phyloP scores from a whole-genome alignment of 2,797 vertebrate species.

The Pseudochaenichthys georgianus region DNA sequence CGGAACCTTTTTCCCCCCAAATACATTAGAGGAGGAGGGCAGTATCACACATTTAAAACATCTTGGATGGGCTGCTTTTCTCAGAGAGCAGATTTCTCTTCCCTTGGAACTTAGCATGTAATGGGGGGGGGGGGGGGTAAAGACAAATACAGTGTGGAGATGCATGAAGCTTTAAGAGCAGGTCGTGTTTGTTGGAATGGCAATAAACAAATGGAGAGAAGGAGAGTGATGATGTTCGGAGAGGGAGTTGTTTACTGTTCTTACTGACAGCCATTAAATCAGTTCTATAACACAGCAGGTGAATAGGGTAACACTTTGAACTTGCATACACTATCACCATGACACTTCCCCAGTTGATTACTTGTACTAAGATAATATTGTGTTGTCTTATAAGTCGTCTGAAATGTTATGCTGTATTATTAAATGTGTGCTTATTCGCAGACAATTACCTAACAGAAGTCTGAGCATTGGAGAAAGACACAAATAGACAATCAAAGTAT shows the following conservation, averaged over 20 bases:
- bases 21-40: constrained; percentile 34
- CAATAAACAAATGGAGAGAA: constrained; percentile 33
- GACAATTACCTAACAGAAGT: too few species aligned
- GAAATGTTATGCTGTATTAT: too few species aligned
- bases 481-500: too few species aligned
- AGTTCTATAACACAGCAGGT: background rate
- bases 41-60: constrained; percentile 58
- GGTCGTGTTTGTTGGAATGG: constrained; percentile 54
- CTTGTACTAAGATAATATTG: too few species aligned
- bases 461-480: too few species aligned
- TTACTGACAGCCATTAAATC: background rate
- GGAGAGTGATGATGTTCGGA: background rate
- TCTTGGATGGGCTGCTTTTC: constrained; percentile 57
- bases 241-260: background rate
- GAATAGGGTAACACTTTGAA: too few species aligned
- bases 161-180: constrained; percentile 12
- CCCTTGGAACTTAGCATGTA: constrained; percentile 16
- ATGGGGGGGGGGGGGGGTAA: constrained; percentile 8
- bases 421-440: too few species aligned
- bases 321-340: too few species aligned
- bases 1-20: constrained; percentile 66
- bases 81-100: constrained; percentile 39
- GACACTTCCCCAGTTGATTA: too few species aligned
- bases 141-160: constrained; percentile 4
- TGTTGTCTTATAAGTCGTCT: too few species aligned